These are phyloP conservation scores for Anoplophora glabripennis DNA, from an alignment of 1,140 invertebrate species.

Conservation along the genomic window DNA sequence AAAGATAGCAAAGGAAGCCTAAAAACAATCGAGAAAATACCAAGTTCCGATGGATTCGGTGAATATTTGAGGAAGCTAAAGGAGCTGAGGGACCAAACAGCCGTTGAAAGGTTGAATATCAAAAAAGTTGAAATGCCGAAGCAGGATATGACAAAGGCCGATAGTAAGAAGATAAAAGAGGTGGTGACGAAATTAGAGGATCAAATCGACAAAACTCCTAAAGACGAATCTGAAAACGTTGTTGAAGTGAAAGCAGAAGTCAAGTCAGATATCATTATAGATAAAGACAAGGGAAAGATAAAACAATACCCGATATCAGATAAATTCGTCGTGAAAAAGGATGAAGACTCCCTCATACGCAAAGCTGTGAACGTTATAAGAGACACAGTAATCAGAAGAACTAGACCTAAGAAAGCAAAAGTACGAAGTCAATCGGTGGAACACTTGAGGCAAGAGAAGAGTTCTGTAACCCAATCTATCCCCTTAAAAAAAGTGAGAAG, in stretches of 20 bases:
- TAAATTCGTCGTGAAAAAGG: no score
- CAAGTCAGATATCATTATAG: background rate
- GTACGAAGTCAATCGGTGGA: no score
- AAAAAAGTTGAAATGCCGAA: background rate
- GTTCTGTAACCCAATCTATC: no score
- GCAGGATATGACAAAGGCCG: background rate
- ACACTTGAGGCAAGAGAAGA: no score
- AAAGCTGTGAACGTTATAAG: no score
- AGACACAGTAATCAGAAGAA: no score
- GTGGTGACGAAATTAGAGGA: background rate
- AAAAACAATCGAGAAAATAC: background rate
- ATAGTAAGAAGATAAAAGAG: background rate
- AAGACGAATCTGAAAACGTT: background rate
- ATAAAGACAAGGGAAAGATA: background rate
- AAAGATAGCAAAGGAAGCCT: no score
- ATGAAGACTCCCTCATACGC: no score
- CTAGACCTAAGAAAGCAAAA: no score
- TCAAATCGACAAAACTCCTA: background rate
- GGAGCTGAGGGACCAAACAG: conserved; percentile 1
- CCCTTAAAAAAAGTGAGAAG: no score
- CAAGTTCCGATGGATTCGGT: background rate
- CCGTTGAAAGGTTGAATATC: background rate
- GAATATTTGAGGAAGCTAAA: conserved; percentile 5
- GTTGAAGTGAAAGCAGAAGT: background rate
- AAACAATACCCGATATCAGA: background rate